These are phyloP conservation scores for Platerodrilus igneus DNA, from an alignment of 2,888 invertebrate species.

Conservation along the genomic window DNA sequence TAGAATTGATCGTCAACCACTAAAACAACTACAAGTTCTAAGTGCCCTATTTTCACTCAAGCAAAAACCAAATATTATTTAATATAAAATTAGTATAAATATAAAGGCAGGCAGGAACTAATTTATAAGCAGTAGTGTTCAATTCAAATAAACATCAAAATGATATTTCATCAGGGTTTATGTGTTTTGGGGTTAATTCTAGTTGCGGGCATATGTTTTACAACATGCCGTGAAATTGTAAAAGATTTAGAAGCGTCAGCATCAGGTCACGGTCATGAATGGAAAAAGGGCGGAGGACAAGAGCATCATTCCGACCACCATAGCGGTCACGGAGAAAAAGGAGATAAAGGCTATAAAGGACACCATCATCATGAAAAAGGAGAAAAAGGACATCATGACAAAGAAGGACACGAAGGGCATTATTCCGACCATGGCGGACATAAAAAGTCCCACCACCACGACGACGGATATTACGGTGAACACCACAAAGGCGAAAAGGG, in stretches of 20 bases:
- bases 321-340: constrained; percentile 55
- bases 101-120: too few relatives aligned
- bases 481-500: constrained; percentile 66
- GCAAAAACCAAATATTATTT: constrained; percentile 19
- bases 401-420: constrained; percentile 59
- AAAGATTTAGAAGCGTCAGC: constrained; percentile 34
- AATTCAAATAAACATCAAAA: constrained; percentile 48
- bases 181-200: constrained; percentile 60
- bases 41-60: constrained; percentile 33
- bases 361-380: constrained; percentile 60
- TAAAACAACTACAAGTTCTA: constrained; percentile 26
- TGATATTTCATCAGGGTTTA: constrained; percentile 55
- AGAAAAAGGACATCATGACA: constrained; percentile 64
- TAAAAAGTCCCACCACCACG: constrained; percentile 59
- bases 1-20: constrained; percentile 37
- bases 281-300: constrained; percentile 53
- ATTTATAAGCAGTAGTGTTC: constrained; percentile 26
- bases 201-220: constrained; percentile 45
- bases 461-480: constrained; percentile 60
- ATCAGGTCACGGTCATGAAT: constrained; percentile 46
- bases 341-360: constrained; percentile 64
- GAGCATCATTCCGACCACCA: constrained; percentile 56
- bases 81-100: constrained; percentile 39
- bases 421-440: constrained; percentile 61
- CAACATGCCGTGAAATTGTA: constrained; percentile 53